Conservation (phyloP, 2,113 vertebrate genomes). For the Entelurus aequoreus region DNA sequence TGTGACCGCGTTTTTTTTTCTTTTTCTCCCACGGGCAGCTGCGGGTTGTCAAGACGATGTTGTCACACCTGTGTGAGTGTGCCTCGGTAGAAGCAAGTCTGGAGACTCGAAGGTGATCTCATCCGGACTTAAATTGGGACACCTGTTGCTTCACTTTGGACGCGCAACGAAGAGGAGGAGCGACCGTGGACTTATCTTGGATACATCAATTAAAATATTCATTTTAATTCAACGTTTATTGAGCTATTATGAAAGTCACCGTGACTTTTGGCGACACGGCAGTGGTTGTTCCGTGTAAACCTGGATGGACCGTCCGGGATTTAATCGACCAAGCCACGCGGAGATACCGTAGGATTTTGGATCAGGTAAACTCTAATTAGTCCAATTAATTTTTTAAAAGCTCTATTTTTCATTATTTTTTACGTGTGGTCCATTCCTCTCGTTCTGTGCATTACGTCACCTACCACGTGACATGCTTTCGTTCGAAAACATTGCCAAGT, state of each 20-base stretch:
- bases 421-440: neutral
- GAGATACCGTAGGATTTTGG: conserved; percentile 78
- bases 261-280: conserved; percentile 82
- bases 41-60: neutral
- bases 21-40: no score
- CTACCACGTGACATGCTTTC: conserved; percentile 31
- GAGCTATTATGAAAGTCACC: conserved; percentile 82
- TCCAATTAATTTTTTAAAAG: neutral
- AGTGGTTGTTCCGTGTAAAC: conserved; percentile 87
- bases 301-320: conserved; percentile 79
- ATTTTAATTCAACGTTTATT: neutral
- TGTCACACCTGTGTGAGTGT: neutral
- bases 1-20: neutral
- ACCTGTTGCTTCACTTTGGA: conserved; percentile 65
- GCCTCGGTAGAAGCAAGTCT: neutral
- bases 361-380: conserved; percentile 71
- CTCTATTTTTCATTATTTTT: neutral
- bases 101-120: conserved; percentile 27
- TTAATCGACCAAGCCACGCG: conserved; percentile 84
- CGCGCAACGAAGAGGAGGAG: conserved; percentile 16
- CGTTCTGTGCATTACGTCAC: neutral
- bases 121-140: conserved; percentile 50
- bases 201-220: no score
- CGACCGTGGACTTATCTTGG: neutral
- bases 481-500: neutral